These are phyloP conservation scores for Corticium candelabrum DNA, from an alignment of 37 sponge, comb jelly and placozoan genomes.

Conservation along the genomic window DNA sequence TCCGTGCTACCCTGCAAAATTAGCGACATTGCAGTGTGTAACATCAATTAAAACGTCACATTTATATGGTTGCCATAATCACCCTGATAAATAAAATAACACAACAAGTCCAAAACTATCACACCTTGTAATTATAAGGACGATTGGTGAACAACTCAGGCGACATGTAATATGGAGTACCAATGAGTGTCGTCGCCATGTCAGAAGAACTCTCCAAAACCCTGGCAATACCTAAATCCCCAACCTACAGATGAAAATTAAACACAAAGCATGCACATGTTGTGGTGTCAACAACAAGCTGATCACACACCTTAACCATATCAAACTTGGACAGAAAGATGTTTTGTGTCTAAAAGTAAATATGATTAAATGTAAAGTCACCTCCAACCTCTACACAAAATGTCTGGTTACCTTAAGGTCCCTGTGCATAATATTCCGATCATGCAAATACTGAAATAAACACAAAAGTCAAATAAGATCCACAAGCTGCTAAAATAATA, in stretches of 20 bases:
- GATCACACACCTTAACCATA: conserved; percentile 59
- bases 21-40: too few relatives aligned
- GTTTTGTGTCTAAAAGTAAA: conserved; percentile 70
- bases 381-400: not conserved
- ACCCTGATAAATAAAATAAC: not conserved
- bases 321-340: conserved; percentile 84
- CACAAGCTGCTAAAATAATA: too few relatives aligned
- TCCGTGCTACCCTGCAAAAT: too few relatives aligned
- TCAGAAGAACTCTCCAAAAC: conserved; percentile 82
- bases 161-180: conserved; percentile 98
- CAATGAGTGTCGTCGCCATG: conserved; percentile 84
- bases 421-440: conserved; percentile 79
- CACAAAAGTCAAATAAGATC: too few relatives aligned
- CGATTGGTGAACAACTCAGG: conserved; percentile 88
- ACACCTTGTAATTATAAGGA: conserved; percentile 85
- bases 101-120: not conserved
- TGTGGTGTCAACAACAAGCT: not conserved
- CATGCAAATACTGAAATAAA: conserved; percentile 72
- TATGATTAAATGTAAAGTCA: not conserved
- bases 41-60: too few relatives aligned
- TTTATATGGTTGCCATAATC: too few relatives aligned
- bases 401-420: conserved; percentile 60
- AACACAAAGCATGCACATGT: not conserved
- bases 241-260: conserved; percentile 36
- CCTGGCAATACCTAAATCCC: conserved; percentile 93